Conservation (phyloP, 2,797 vertebrate genomes). For the Nasua narica region DNA sequence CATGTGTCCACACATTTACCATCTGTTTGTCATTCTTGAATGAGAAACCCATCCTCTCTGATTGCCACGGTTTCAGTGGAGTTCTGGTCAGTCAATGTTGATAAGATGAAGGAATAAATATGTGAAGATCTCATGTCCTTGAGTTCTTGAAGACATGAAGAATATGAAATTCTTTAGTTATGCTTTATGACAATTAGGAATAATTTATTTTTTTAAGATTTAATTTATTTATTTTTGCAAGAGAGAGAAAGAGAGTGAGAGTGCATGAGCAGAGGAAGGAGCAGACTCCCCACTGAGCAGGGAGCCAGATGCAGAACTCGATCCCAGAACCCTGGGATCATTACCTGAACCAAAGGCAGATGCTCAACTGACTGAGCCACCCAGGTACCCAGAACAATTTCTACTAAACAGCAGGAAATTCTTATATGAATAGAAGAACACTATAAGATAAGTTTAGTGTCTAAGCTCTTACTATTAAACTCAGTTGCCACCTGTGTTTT, state of each 20-base stretch:
- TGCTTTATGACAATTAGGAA: neutral
- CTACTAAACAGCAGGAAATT: neutral
- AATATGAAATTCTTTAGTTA: neutral
- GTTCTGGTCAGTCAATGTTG: neutral
- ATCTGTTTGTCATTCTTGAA: neutral
- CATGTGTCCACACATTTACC: neutral
- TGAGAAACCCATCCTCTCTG: neutral
- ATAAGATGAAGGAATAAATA: neutral
- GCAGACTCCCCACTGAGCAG: neutral
- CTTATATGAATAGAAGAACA: neutral
- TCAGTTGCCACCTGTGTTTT: neutral
- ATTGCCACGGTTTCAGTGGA: too few species aligned
- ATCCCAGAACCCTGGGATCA: neutral
- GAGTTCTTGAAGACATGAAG: neutral
- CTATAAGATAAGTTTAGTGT: neutral
- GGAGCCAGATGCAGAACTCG: neutral
- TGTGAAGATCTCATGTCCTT: neutral
- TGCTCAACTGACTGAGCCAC: neutral
- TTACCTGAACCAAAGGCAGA: neutral
- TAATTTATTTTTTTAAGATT: neutral
- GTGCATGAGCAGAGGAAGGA: accelerated
- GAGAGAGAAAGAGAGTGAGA: neutral
- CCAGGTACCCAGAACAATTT: neutral
- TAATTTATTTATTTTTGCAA: neutral
- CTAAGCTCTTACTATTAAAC: neutral